Evolutionary conservation across 2,113 vertebrate genomes (phyloP).

Genomic region (Hucho hucho): DNA sequence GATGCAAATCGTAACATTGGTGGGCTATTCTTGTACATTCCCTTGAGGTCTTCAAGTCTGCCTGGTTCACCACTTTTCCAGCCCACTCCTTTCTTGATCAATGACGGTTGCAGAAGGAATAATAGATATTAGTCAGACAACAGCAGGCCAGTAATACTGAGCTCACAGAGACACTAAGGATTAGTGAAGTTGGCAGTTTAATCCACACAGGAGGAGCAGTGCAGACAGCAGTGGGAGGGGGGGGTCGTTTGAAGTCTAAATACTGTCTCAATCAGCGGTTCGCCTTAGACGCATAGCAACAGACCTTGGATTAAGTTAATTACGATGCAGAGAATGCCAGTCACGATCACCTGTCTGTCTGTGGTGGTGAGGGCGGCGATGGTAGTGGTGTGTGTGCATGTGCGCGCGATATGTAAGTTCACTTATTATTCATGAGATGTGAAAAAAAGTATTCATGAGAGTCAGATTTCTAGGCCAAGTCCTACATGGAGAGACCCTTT

Average conservation of each 20-base stretch:
- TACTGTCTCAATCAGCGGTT: background rate
- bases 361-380: background rate
- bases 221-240: conserved; percentile 1
- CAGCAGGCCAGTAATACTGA: background rate
- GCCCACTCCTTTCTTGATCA: too few species aligned
- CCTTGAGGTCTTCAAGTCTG: too few species aligned
- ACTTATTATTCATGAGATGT: too few species aligned
- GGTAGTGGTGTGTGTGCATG: background rate
- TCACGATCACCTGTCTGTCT: conserved; percentile 36
- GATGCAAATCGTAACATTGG: too few species aligned
- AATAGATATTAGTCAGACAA: background rate
- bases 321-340: conserved; percentile 44
- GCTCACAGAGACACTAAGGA: background rate
- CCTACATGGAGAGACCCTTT: background rate
- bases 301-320: conserved; percentile 49
- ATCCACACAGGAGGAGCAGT: background rate
- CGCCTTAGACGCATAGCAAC: background rate
- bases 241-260: conserved; percentile 48
- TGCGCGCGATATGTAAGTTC: background rate
- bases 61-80: too few species aligned
- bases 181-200: background rate
- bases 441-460: background rate
- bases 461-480: background rate
- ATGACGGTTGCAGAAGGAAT: too few species aligned
- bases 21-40: too few species aligned